Evolutionary conservation across 2,113 vertebrate genomes (phyloP).

Genomic region (Paramisgurnus dabryanus): DNA sequence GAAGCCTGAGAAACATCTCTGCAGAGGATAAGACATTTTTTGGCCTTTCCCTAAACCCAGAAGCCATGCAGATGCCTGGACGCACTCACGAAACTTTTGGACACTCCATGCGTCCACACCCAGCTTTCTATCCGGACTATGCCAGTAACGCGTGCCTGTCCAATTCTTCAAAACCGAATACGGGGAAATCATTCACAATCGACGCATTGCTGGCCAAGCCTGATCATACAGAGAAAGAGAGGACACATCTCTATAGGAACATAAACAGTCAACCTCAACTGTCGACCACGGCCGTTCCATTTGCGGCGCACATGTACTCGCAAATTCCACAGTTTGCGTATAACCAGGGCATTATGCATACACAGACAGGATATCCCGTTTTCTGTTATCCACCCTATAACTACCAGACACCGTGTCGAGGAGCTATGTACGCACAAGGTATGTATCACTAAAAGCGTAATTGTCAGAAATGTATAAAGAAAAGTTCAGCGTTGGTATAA

Average conservation of each 20-base stretch:
- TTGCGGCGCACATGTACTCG: slow-evolving; percentile 57
- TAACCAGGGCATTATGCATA: slow-evolving; percentile 61
- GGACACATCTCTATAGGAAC: slow-evolving; percentile 37
- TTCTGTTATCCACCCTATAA: slow-evolving; percentile 73
- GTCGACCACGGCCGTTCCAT: slow-evolving; percentile 39
- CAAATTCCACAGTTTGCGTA: slow-evolving; percentile 59
- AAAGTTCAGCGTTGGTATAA: neutral
- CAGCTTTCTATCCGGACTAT: slow-evolving; percentile 58
- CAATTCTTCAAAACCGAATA: slow-evolving; percentile 50
- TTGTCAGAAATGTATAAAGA: neutral
- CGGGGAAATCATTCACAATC: slow-evolving; percentile 78
- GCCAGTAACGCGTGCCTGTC: slow-evolving; percentile 48
- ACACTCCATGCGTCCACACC: slow-evolving; percentile 66
- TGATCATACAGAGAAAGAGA: slow-evolving; percentile 49
- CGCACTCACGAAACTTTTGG: slow-evolving; percentile 60
- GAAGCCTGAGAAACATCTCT: slow-evolving; percentile 39
- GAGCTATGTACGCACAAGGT: slow-evolving; percentile 75
- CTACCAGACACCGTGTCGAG: slow-evolving; percentile 68
- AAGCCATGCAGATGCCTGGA: slow-evolving; percentile 69
- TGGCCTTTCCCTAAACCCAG: neutral
- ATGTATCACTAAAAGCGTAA: slow-evolving; percentile 30
- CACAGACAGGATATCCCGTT: slow-evolving; percentile 65
- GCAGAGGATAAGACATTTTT: neutral
- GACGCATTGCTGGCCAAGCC: slow-evolving; percentile 75
- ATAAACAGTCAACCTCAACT: slow-evolving; percentile 52